Conservation (phyloP, 2,113 vertebrate genomes). For the Hylia prasina region DNA sequence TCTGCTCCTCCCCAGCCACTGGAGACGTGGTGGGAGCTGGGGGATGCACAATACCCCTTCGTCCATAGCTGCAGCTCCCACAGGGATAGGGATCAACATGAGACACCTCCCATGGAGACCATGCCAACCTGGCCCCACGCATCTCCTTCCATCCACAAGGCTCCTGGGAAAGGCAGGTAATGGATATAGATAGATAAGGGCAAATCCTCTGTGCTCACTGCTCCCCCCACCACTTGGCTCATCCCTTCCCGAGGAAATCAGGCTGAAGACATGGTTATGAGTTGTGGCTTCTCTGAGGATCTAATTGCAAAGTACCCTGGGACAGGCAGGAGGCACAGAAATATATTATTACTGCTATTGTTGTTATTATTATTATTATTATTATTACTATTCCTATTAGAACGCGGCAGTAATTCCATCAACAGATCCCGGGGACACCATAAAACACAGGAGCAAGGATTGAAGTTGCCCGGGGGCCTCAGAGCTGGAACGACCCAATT, state of each 20-base stretch:
- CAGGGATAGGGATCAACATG: accelerated
- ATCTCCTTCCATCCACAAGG: accelerated
- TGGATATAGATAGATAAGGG: neutral
- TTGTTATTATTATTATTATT: neutral
- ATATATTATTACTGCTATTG: neutral
- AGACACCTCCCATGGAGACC: neutral
- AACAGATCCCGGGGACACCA: neutral
- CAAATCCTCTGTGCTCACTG: accelerated
- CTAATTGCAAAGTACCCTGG: neutral
- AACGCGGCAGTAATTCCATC: conserved; percentile 5
- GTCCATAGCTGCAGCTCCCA: neutral
- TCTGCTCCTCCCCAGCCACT: neutral
- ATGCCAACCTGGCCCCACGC: accelerated
- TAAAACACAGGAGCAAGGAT: conserved; percentile 24
- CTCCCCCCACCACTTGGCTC: neutral
- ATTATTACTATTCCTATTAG: neutral
- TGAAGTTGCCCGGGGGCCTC: neutral
- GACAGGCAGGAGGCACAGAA: neutral
- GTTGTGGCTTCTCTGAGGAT: neutral
- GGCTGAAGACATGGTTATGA: neutral
- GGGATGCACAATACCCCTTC: neutral
- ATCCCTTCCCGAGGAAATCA: neutral
- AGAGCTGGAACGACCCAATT: neutral
- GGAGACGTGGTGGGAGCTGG: neutral
- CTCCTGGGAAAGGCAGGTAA: neutral